A percentile compares a stretch with the other conserved stretches of the same genome.
These are phyloP conservation scores for Myotis vivesi DNA, from an alignment of 2,797 vertebrate genomes.

Conservation along the genomic window DNA sequence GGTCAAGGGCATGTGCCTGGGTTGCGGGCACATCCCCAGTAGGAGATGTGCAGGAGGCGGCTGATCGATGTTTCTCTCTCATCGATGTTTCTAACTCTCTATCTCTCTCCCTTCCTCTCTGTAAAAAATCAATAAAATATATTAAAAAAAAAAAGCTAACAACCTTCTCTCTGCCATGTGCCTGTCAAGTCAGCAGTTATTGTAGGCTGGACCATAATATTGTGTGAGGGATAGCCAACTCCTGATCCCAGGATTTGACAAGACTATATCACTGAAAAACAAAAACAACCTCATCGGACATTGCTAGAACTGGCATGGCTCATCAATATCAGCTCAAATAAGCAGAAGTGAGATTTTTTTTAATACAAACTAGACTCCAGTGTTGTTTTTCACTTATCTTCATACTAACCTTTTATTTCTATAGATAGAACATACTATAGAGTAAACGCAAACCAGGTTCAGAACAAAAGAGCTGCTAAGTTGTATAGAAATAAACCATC, in stretches of 20 bases:
- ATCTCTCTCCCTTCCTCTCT: no score
- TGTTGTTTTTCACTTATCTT: not conserved
- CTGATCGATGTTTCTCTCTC: no score
- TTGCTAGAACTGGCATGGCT: not conserved
- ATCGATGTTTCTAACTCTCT: no score
- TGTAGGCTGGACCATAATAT: not conserved
- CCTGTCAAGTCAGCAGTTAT: not conserved
- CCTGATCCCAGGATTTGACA: not conserved
- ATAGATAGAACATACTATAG: not conserved
- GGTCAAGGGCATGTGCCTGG: no score
- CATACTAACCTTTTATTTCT: not conserved
- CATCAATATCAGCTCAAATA: not conserved
- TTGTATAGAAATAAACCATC: not conserved
- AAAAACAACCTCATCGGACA: not conserved
- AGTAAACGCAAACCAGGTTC: not conserved
- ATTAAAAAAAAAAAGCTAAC: not conserved
- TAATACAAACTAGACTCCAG: not conserved
- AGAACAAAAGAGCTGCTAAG: not conserved
- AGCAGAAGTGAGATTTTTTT: not conserved
- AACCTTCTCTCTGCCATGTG: not conserved
- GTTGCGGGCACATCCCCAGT: no score
- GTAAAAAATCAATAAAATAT: no score
- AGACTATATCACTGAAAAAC: not conserved
- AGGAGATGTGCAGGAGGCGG: no score
- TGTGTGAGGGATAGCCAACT: not conserved